A percentile compares a stretch with the other conserved stretches of the same genome.
Evolutionary conservation across 1,140 invertebrate genomes (phyloP).

Genomic region (Conus betulinus): DNA sequence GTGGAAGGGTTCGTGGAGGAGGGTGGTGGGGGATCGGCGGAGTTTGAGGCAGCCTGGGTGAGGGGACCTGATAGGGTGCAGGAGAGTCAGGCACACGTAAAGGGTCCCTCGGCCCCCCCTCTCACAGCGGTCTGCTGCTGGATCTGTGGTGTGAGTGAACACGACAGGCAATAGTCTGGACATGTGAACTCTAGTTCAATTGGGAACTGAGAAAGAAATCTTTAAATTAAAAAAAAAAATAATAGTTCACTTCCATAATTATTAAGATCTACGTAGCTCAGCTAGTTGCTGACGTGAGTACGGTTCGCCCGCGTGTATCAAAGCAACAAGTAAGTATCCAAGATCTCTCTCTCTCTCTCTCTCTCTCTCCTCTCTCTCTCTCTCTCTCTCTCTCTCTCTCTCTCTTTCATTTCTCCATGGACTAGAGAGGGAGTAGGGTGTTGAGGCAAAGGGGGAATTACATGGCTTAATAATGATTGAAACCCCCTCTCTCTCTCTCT

Average conservation of each 20-base stretch:
- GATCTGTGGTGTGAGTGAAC: constrained; percentile 13
- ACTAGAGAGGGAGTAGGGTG: too few relatives aligned
- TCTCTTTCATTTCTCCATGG: neutral
- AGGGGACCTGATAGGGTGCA: neutral
- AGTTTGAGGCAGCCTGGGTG: neutral
- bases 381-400: constrained; percentile 27
- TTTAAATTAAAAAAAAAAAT: too few relatives aligned
- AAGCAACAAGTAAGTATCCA: too few relatives aligned
- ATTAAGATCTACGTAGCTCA: too few relatives aligned
- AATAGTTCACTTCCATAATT: too few relatives aligned
- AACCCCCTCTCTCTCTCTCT: too few relatives aligned
- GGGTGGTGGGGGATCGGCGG: neutral
- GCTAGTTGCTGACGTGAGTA: too few relatives aligned
- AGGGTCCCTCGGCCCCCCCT: neutral
- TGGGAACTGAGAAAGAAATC: too few relatives aligned
- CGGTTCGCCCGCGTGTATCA: too few relatives aligned
- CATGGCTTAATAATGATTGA: too few relatives aligned
- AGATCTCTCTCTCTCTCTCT: neutral
- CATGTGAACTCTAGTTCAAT: too few relatives aligned
- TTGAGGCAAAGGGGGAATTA: too few relatives aligned
- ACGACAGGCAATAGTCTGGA: neutral
- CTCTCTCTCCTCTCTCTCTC: neutral
- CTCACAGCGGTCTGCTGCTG: neutral
- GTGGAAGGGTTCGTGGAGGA: neutral
- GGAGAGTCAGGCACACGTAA: neutral